These are phyloP conservation scores for Podabrus alpinus DNA, from an alignment of 2,888 invertebrate genomes.

Conservation along the genomic window DNA sequence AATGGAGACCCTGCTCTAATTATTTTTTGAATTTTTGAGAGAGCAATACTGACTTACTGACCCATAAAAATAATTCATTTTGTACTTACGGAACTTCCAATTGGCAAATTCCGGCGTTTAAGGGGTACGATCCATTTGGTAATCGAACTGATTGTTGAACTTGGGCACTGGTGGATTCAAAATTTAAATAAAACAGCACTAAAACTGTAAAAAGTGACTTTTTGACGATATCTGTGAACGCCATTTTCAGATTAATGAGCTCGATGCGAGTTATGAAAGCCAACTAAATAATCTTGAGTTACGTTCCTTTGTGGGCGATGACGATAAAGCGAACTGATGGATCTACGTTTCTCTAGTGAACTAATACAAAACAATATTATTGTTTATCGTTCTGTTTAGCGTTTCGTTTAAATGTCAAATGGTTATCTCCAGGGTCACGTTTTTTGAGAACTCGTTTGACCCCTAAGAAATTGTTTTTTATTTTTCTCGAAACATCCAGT, in stretches of 20 bases:
- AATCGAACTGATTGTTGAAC: background rate
- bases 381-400: background rate
- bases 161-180: background rate
- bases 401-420: background rate
- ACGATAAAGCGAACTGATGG: background rate
- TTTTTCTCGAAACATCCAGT: too few species aligned
- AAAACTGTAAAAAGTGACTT: background rate
- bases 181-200: background rate
- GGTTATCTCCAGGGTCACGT: background rate
- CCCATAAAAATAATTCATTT: constrained; percentile 9
- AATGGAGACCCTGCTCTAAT: background rate
- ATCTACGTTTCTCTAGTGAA: background rate
- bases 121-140: constrained; percentile 5
- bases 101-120: constrained; percentile 61
- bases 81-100: constrained; percentile 68
- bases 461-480: background rate
- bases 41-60: too few species aligned
- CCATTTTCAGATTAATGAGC: constrained; percentile 1
- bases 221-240: background rate
- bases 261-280: background rate
- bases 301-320: background rate
- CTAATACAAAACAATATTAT: background rate
- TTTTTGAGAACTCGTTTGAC: background rate
- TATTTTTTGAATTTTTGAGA: background rate
- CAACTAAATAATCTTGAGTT: background rate